These are phyloP conservation scores for Rhagologus leucostigma DNA, from an alignment of 2,113 vertebrate species.

Conservation along the genomic window DNA sequence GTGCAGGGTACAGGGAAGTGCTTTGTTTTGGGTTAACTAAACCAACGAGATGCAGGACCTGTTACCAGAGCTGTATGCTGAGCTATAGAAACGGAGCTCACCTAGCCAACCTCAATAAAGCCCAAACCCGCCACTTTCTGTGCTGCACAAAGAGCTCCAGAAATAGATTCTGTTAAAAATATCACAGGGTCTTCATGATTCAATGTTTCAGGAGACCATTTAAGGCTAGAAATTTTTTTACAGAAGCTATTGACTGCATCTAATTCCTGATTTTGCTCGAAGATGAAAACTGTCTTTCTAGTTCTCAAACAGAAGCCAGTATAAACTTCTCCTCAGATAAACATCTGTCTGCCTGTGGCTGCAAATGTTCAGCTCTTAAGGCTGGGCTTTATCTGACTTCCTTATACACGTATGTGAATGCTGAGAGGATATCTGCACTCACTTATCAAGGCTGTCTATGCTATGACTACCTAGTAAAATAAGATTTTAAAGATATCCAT, in stretches of 20 bases:
- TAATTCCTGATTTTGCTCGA: neutral
- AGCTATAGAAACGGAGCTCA: neutral
- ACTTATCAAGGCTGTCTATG: neutral
- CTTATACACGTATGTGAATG: neutral
- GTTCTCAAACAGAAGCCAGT: neutral
- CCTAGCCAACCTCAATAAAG: neutral
- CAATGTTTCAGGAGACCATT: neutral
- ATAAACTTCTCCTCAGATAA: slow-evolving; percentile 1
- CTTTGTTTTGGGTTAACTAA: neutral
- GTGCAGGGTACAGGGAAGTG: neutral
- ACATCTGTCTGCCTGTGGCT: neutral
- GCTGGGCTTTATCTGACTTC: neutral
- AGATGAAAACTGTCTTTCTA: neutral
- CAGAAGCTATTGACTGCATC: neutral
- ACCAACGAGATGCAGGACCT: fast-evolving
- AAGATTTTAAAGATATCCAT: neutral
- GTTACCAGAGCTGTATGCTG: neutral
- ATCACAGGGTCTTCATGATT: neutral
- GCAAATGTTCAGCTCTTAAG: neutral
- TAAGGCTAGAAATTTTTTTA: neutral
- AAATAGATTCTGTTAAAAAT: neutral
- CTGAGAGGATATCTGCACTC: neutral
- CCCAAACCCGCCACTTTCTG: fast-evolving
- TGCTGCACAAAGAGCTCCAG: neutral
- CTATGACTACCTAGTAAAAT: neutral